These are phyloP conservation scores for Xanthorhoe designata DNA, from an alignment of 2,888 invertebrate species.

Conservation along the genomic window DNA sequence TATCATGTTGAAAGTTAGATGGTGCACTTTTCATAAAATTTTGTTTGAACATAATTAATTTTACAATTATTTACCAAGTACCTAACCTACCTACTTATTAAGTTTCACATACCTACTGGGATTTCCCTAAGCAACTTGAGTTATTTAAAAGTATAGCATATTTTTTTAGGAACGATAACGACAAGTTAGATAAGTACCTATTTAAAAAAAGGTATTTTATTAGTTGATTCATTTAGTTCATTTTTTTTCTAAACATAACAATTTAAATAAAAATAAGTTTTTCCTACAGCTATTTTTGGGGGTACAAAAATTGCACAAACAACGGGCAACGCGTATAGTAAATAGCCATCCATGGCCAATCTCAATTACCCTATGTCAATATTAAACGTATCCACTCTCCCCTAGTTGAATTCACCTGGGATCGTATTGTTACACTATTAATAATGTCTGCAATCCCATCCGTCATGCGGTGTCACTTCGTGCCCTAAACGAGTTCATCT, in stretches of 20 bases:
- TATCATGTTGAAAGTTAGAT: neutral
- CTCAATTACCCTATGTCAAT: constrained; percentile 15
- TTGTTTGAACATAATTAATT: neutral
- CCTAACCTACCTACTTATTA: no score
- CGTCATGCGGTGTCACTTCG: constrained; percentile 39
- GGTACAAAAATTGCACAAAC: neutral
- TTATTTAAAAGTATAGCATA: no score
- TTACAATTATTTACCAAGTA: no score
- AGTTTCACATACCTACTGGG: no score
- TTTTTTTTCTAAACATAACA: no score
- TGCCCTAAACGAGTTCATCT: constrained; percentile 17
- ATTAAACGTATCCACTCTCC: constrained; percentile 7
- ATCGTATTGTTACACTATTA: constrained; percentile 27
- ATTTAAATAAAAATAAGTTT: no score
- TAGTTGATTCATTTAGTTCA: no score
- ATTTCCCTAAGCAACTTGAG: no score
- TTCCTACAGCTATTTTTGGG: no score
- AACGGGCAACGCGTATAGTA: neutral
- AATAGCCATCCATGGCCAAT: constrained; percentile 1
- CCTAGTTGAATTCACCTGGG: constrained; percentile 22
- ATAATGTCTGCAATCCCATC: constrained; percentile 37
- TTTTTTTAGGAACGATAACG: no score
- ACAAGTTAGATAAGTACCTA: no score
- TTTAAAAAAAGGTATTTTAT: no score
- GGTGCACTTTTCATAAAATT: neutral